These are phyloP conservation scores for Tautogolabrus adspersus DNA, from an alignment of 2,113 vertebrate genomes.

Conservation along the genomic window DNA sequence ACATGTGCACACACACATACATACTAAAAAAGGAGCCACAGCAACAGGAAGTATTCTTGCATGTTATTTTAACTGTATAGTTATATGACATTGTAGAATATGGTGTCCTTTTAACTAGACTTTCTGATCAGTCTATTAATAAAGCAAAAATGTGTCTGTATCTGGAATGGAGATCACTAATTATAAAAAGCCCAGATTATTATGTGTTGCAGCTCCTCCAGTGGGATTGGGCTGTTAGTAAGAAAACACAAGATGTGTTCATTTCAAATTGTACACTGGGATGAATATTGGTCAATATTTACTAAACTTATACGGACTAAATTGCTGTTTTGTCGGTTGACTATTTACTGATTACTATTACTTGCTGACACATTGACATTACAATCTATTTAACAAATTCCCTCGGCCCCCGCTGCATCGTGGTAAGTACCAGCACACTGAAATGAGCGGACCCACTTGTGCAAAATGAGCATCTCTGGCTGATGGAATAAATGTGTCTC, in stretches of 20 bases:
- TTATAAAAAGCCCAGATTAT: too few relatives aligned
- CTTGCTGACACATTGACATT: too few relatives aligned
- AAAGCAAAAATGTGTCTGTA: too few relatives aligned
- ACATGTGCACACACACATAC: constrained; percentile 2
- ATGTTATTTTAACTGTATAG: not conserved
- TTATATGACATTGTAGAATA: not conserved
- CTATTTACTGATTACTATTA: too few relatives aligned
- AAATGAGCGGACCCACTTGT: not conserved
- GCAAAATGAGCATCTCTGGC: too few relatives aligned
- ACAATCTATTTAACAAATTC: too few relatives aligned
- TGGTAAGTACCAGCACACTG: not conserved
- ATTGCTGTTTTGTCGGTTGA: too few relatives aligned
- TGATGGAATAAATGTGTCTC: too few relatives aligned
- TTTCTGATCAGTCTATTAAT: not conserved
- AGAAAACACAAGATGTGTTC: not conserved
- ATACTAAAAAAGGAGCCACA: not conserved
- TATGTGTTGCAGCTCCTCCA: not conserved
- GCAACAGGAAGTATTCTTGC: not conserved
- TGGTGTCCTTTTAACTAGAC: not conserved
- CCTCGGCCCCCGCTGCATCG: too few relatives aligned
- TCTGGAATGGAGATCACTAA: too few relatives aligned
- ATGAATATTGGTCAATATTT: not conserved
- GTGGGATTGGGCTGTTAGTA: not conserved
- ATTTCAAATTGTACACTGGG: not conserved
- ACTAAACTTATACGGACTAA: too few relatives aligned